Base-by-base conservation (phyloP, 2,888 invertebrate genomes). In the Nebria salina region DNA sequence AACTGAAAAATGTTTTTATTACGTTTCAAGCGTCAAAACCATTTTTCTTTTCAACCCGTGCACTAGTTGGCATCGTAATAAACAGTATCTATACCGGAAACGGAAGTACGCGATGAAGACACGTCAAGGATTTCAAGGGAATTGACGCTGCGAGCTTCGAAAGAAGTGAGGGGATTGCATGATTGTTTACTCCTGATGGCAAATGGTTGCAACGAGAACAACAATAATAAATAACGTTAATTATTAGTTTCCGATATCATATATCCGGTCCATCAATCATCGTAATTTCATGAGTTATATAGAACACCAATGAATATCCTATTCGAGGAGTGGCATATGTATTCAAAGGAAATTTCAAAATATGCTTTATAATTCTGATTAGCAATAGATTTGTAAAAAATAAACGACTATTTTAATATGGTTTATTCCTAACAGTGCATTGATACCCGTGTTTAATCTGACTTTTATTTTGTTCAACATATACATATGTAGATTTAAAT, bases 231-330 rank as follows among this genome's bases (percentile, higher is more conserved):
- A 78, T 78, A 78, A 78, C 78, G 78, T 78, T 78, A 78, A 78
- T 78, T 78, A 78, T 78, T 78, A 78, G 78, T 78, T 78, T 78
- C 78, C 78, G 78, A 78, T 78, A 78, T 78, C 78, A 65, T 72
- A 78, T 78, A 78, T 78, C 73, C 78, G 72, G 73, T 11, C 26
- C 73, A 78, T 78, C 78, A 78, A 78, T 78, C 78, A 78, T 78
- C 73, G 78, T 54, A 54, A 54, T 13, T 11, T 11, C 54, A 54
- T 8, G 54, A 3, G 13, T 34, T 34, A 54, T 54, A 54, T 54
- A 2, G 54, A 54, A 54, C 54, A 54, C 13, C 13, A 54, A 11
- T 11, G 54, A 11, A 54, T 54, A 54, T 54, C 2, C 54, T 13
- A 54, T 54, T 11, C 54, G 13, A 8, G 54, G 1, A 54, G 34